Base-by-base conservation (phyloP, 2,113 vertebrate species). In the Hiodon alosoides region DNA sequence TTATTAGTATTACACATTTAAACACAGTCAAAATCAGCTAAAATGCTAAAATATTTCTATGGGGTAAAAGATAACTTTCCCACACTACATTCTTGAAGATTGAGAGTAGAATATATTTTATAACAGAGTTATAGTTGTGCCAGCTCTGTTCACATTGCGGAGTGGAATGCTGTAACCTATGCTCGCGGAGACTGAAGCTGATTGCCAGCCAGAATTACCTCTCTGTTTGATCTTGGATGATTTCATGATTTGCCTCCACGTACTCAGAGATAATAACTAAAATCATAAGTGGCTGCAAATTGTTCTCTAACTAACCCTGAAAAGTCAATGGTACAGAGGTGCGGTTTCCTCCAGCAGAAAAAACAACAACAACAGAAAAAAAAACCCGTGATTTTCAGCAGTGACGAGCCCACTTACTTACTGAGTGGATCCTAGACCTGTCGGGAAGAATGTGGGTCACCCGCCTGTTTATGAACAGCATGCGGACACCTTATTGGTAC, bases 231-330 rank as follows among this genome's bases (percentile, higher is more conserved):
- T 76, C 74, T 69, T 62, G 10, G 53, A 52, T 10, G 74, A 76
- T 76, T 76, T 69, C 9, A 11, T 54, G 67, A 76, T 76, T 76
- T 58, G 47, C n/a, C 57, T 60, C 67, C 53, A 50, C 58, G 50
- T 64, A 58, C 73, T 70, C 74, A 14, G 67, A 62, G 67, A 69
- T 70, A 69, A 69, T 76, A 76, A 69, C 67, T 68, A 67, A 68
- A 75, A 76, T 59, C 65, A 58, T 47, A 75, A 75, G 67, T 76
- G 67, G 65, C 67, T 61, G 47, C 57, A 54, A 70, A 76, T 61
- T 46, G 74, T 61, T 52, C 74, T 61, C 50, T 75, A 69, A 75
- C 74, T 75, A 74, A 74, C 64, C 53, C 64, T 48, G 62, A 52
- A 67, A 74, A 58, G 64, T 74, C 73, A 58, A 64, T 3, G 13